phyloP scores from a whole-genome alignment of 2,113 vertebrate genomes.

The Siphamia tubifer region DNA sequence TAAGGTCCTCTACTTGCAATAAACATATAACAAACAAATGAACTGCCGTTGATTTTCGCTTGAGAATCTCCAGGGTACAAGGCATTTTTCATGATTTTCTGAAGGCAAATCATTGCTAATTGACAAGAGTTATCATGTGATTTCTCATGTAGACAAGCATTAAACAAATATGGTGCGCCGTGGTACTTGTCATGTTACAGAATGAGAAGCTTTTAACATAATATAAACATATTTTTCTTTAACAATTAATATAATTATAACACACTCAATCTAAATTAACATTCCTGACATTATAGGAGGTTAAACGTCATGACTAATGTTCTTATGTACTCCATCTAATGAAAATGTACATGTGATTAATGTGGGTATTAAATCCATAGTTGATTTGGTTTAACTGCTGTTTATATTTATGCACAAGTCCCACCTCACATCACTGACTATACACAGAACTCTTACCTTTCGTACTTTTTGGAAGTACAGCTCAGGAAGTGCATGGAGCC shows the following conservation, averaged over 20 bases:
- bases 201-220: not conserved
- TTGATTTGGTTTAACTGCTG: not conserved
- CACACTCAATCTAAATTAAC: not conserved
- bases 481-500: conserved; percentile 86
- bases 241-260: not conserved
- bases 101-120: too few species aligned
- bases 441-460: too few species aligned
- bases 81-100: too few species aligned
- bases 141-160: not conserved
- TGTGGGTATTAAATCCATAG: too few species aligned
- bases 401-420: too few species aligned
- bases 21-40: too few species aligned
- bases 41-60: too few species aligned
- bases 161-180: not conserved
- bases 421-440: too few species aligned
- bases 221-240: not conserved
- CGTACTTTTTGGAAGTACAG: conserved; percentile 86
- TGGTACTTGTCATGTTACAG: not conserved
- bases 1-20: too few species aligned
- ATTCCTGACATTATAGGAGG: not conserved
- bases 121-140: not conserved
- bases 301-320: not conserved
- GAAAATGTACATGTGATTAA: not conserved
- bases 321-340: not conserved
- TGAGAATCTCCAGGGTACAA: too few species aligned